Conservation (phyloP, 2,113 vertebrate genomes). For the Phrynocephalus versicolor region DNA sequence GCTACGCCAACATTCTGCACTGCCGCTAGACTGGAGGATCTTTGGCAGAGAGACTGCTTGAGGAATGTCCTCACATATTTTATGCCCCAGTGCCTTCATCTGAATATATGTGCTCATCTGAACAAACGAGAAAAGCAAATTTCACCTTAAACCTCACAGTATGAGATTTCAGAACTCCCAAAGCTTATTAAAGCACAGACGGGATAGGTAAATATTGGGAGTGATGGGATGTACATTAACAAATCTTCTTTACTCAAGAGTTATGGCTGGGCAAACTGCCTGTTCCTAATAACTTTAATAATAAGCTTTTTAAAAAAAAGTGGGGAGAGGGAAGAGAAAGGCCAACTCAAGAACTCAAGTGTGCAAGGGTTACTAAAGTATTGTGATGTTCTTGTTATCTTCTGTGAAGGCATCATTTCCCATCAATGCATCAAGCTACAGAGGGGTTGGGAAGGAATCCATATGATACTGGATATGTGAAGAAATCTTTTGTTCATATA, state of each 20-base stretch:
- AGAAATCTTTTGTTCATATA: background rate
- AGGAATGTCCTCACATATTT: conserved; percentile 1
- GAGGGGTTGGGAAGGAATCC: background rate
- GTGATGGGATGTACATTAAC: background rate
- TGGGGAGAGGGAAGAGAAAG: background rate
- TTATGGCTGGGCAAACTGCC: background rate
- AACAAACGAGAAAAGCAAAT: background rate
- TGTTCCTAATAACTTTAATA: conserved; percentile 8
- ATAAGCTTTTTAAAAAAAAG: background rate
- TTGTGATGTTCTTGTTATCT: background rate
- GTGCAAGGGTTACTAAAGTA: background rate
- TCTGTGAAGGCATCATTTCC: background rate
- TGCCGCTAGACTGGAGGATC: background rate
- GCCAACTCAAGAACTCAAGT: background rate
- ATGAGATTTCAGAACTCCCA: background rate
- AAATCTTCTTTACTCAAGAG: conserved; percentile 4
- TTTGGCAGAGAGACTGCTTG: background rate
- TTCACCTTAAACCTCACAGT: background rate
- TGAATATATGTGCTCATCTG: background rate
- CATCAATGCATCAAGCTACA: background rate
- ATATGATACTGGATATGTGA: background rate
- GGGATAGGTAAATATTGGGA: background rate
- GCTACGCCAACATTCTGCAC: background rate
- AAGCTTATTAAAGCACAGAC: conserved; percentile 15
- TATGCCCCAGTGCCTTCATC: background rate